Percentiles rank a stretch among this genome's conserved stretches.
phyloP scores from a whole-genome alignment of 2,888 invertebrate genomes.

The Morpho deidamia region DNA sequence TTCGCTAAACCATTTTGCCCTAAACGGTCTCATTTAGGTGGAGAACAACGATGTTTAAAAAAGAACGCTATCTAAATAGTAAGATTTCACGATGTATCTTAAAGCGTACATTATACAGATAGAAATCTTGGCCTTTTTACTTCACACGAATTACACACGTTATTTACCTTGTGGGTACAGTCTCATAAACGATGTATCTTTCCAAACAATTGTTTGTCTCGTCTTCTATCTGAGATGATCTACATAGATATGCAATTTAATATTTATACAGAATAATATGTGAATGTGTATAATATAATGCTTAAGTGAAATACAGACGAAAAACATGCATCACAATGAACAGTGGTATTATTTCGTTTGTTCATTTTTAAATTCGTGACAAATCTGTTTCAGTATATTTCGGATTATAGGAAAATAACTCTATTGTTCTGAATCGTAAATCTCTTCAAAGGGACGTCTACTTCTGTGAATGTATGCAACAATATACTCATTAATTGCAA shows the following conservation, averaged over 20 bases:
- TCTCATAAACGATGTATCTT: too few species aligned
- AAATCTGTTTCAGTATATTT: too few species aligned
- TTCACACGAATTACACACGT: background rate
- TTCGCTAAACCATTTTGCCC: conserved; percentile 5
- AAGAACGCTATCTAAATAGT: conserved; percentile 3
- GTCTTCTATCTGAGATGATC: background rate
- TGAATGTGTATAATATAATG: background rate
- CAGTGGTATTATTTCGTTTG: too few species aligned
- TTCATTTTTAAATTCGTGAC: too few species aligned
- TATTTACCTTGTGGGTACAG: background rate
- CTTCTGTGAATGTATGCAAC: too few species aligned
- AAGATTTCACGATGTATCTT: conserved; percentile 1
- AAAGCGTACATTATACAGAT: conserved; percentile 1
- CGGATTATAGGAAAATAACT: too few species aligned
- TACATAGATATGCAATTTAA: background rate
- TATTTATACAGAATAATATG: too few species aligned
- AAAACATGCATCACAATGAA: too few species aligned
- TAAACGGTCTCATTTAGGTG: conserved; percentile 12
- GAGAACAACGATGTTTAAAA: conserved; percentile 9
- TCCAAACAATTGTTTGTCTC: background rate
- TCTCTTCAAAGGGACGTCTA: too few species aligned
- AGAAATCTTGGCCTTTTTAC: conserved; percentile 2
- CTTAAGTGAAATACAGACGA: too few species aligned
- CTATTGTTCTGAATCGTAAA: too few species aligned
- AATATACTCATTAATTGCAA: too few species aligned